A percentile compares a stretch with the other conserved stretches of the same genome.
These are phyloP conservation scores for Apodemus speciosus DNA, from an alignment of 2,113 vertebrate genomes.

Conservation along the genomic window DNA sequence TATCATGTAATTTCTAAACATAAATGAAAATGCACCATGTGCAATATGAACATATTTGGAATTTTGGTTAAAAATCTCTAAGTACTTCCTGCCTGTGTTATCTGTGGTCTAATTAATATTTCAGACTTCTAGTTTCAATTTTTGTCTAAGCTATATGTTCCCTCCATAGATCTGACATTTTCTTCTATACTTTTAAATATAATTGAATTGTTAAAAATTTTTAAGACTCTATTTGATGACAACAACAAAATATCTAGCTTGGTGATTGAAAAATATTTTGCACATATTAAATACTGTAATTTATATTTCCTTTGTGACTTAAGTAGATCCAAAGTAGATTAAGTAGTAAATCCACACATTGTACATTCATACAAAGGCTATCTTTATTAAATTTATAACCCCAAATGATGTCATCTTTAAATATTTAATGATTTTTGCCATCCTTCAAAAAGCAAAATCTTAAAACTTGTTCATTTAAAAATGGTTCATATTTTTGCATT, in stretches of 20 bases:
- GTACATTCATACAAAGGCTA: neutral
- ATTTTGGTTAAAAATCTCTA: neutral
- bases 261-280: neutral
- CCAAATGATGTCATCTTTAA: neutral
- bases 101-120: neutral
- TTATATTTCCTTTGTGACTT: constrained; percentile 17
- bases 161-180: neutral
- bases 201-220: neutral
- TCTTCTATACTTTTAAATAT: neutral
- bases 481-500: neutral
- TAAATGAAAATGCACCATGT: neutral
- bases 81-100: neutral
- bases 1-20: neutral
- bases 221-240: neutral
- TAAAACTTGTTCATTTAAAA: neutral
- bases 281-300: neutral
- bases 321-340: neutral
- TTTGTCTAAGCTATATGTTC: neutral
- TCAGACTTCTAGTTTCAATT: neutral
- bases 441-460: neutral
- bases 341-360: neutral
- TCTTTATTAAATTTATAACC: constrained; percentile 2
- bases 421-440: neutral
- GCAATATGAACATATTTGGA: neutral
- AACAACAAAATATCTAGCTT: neutral